Percentiles rank a stretch among this genome's conserved stretches.
Evolutionary conservation across 2,113 vertebrate species (phyloP).

Genomic region (Oophaga pumilio): DNA sequence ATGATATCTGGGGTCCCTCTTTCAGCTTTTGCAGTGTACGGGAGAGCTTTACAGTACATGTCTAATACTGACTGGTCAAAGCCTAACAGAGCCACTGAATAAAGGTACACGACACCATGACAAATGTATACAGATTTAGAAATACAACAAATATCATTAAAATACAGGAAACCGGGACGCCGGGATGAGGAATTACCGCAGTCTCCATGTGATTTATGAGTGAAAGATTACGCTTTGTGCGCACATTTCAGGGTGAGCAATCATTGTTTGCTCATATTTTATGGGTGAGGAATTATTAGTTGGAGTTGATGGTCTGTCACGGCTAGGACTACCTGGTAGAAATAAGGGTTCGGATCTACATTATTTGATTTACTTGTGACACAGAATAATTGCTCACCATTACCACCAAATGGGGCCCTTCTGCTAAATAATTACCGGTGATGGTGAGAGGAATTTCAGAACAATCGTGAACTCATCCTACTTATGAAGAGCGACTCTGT

Average conservation of each 20-base stretch:
- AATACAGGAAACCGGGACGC: slow-evolving; percentile 22
- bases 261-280: not conserved
- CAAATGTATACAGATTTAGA: slow-evolving; percentile 1
- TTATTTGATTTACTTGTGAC: slow-evolving; percentile 5
- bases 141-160: slow-evolving; percentile 31
- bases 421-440: not conserved
- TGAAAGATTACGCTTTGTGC: slow-evolving; percentile 20
- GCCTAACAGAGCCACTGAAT: not conserved
- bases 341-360: slow-evolving; percentile 7
- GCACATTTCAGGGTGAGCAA: slow-evolving; percentile 22
- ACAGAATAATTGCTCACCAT: slow-evolving; percentile 17
- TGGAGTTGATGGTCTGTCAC: not conserved
- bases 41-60: not conserved
- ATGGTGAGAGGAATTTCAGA: not conserved
- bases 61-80: not conserved
- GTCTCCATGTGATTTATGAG: slow-evolving; percentile 31
- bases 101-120: not conserved
- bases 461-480: not conserved
- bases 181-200: slow-evolving; percentile 10
- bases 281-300: slow-evolving; percentile 28
- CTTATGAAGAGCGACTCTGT: not conserved
- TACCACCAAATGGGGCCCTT: not conserved
- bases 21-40: not conserved
- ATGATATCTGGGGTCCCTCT: not conserved
- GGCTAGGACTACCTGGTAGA: not conserved